These are phyloP conservation scores for Lethrus apterus DNA, from an alignment of 1,140 invertebrate genomes.

Conservation along the genomic window DNA sequence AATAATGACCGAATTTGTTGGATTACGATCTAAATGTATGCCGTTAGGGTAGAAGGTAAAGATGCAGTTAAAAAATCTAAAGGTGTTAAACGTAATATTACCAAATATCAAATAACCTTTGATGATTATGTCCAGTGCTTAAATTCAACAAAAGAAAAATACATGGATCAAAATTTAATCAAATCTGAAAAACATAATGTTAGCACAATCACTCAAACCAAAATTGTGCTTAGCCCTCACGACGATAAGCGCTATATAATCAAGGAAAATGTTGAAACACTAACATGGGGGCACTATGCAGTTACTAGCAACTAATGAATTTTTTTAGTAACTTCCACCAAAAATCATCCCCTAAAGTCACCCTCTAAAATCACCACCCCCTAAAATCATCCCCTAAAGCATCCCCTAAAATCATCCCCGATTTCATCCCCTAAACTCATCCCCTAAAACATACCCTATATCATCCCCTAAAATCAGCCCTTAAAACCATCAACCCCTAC, in stretches of 20 bases:
- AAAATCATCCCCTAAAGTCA: no score
- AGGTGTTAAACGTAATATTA: conserved; percentile 26
- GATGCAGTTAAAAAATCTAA: conserved; percentile 26
- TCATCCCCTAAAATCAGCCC: no score
- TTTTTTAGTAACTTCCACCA: no score
- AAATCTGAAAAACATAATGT: conserved; percentile 22
- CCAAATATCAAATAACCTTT: conserved; percentile 25
- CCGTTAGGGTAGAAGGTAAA: conserved; percentile 22
- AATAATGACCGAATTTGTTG: conserved; percentile 28
- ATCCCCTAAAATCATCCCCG: no score
- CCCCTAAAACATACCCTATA: no score
- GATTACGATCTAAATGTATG: conserved; percentile 41
- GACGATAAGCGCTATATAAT: conserved; percentile 18
- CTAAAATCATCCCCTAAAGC: no score
- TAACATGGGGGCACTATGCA: conserved; percentile 22
- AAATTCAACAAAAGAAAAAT: conserved; percentile 10
- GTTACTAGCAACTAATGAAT: no score
- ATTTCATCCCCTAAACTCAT: no score
- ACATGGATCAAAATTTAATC: conserved; percentile 14
- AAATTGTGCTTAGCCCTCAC: conserved; percentile 20
- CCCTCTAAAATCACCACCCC: no score
- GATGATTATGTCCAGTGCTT: conserved; percentile 27
- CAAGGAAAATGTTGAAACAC: conserved; percentile 9
- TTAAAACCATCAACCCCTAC: no score
- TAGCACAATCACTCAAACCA: conserved; percentile 22